These are phyloP conservation scores for Labia minor DNA, from an alignment of 2,888 invertebrate species.

Conservation along the genomic window DNA sequence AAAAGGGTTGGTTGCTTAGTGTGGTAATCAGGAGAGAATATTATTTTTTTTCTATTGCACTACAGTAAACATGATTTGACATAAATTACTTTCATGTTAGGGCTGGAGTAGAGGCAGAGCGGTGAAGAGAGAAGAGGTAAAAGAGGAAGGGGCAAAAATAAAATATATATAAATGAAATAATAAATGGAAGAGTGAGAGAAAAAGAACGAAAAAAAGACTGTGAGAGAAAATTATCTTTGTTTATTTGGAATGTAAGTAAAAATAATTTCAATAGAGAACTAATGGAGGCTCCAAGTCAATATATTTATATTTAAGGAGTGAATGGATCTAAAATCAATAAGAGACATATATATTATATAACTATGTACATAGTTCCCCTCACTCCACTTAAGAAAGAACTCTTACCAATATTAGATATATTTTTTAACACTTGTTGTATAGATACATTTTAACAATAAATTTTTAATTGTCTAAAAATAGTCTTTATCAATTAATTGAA, in stretches of 20 bases:
- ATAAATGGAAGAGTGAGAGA: background rate
- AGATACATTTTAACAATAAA: too few species aligned
- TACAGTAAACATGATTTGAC: background rate
- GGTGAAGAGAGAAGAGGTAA: too few species aligned
- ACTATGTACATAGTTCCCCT: too few species aligned
- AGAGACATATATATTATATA: background rate
- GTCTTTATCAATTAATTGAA: too few species aligned
- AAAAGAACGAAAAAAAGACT: background rate
- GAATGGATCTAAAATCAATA: background rate
- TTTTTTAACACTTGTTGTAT: too few species aligned
- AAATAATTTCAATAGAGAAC: background rate
- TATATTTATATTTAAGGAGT: background rate
- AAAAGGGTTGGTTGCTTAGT: background rate
- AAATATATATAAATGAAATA: slow-evolving; percentile 3
- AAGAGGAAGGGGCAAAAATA: background rate
- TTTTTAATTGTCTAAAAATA: too few species aligned
- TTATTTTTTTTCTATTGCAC: background rate
- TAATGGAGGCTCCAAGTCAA: background rate
- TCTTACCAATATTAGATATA: too few species aligned
- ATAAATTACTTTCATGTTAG: background rate
- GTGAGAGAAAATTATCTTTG: background rate
- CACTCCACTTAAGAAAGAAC: too few species aligned
- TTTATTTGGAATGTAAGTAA: background rate
- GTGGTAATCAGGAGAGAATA: background rate
- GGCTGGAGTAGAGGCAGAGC: too few species aligned